Evolutionary conservation across 2,113 vertebrate species (phyloP), one percentile per base, ranked within the genome.

Genomic region (Scytalopus superciliaris): DNA sequence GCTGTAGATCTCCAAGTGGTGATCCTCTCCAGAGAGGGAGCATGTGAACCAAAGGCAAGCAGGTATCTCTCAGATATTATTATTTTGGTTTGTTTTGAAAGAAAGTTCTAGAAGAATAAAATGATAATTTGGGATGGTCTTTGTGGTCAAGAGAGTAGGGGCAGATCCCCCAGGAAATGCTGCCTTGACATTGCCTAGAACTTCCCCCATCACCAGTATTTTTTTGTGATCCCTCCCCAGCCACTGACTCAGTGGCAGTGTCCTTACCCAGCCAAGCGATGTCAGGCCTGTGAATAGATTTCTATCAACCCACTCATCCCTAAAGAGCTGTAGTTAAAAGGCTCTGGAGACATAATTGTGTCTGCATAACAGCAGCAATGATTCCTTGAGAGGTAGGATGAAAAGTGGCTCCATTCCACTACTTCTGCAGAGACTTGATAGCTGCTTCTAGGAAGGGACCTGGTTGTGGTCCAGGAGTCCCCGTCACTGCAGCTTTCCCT

Each of bases 301-400:
- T 93, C 70, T 89, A 45, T 83, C 91, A 96, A 86, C 82, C 77
- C 84, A 78, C 94, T 97, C 90, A 91, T 72, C 79, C 88, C 87
- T 92, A 77, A 91, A 96, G 91, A 91, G 75, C 81, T 80, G 62
- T 50, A 81, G 60, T 86, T 95, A 93, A 95, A 94, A 91, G 87
- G 75, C 81, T 91, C 84, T 95, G 93, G 86, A 96, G 91, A 73
- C 68, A 37, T 92, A 84, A 94, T 86, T 87, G 56, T 91, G 56
- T 91, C 92, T 95, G 78, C 8, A 7, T 91, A 89, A 69, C 89
- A 39, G 83, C 89, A 91, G 69, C 2, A 57, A 93, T 83, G 53
- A 83, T 94, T 95, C 72, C 82, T 88, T 86, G 87, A 84, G 79
- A 93, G 83, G 82, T 40, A 93, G 81, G 64, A 85, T 85, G 74